Evolutionary conservation across 2,113 vertebrate genomes (phyloP).

Genomic region (Pteronura brasiliensis): DNA sequence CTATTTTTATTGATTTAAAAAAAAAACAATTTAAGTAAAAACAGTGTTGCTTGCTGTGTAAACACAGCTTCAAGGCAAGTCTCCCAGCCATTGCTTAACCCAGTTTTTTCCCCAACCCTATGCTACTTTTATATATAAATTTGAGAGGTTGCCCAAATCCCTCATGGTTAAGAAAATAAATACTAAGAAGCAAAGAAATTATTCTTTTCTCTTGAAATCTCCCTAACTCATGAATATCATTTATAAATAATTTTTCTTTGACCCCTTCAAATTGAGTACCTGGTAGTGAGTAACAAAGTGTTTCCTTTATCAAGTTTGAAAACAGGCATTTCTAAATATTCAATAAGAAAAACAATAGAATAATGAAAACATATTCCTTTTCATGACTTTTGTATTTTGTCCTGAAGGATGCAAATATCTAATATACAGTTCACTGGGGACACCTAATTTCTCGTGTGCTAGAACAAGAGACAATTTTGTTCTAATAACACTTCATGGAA

Average conservation of each 20-base stretch:
- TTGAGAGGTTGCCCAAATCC: neutral
- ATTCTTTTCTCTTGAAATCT: constrained; percentile 38
- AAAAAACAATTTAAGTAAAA: constrained; percentile 10
- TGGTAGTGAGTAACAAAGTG: neutral
- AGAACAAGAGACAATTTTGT: neutral
- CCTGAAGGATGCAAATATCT: neutral
- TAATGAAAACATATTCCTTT: neutral
- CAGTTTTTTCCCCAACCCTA: neutral
- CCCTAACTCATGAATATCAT: constrained; percentile 1
- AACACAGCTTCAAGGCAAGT: constrained; percentile 27
- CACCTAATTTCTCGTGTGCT: neutral
- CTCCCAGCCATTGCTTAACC: neutral
- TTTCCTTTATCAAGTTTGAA: neutral
- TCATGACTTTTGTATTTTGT: neutral
- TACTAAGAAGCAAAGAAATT: constrained; percentile 30
- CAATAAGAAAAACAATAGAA: constrained; percentile 12
- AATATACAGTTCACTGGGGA: neutral
- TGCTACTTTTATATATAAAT: neutral
- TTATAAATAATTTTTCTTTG: constrained; percentile 33
- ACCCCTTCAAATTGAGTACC: neutral
- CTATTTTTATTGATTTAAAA: constrained; percentile 32
- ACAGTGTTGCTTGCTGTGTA: neutral
- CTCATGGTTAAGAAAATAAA: constrained; percentile 38
- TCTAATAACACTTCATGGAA: neutral
- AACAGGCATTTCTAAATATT: constrained; percentile 3